Conservation (phyloP, 2,797 vertebrate genomes). For the Hemibagrus guttatus region DNA sequence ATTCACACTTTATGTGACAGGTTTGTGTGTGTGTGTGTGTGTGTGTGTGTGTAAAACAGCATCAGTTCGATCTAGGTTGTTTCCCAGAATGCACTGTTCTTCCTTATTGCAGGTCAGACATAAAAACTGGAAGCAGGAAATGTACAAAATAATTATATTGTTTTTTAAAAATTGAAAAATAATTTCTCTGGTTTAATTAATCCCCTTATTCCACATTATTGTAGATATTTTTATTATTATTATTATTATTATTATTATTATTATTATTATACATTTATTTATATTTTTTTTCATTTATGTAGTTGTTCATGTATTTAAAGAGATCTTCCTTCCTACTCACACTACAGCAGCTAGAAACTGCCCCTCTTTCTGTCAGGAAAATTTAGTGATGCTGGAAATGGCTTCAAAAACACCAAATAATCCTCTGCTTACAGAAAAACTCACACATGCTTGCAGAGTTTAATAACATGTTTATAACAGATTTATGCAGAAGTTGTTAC, state of each 20-base stretch:
- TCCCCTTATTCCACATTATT: neutral
- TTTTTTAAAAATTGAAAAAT: neutral
- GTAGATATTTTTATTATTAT: neutral
- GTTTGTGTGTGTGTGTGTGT: neutral
- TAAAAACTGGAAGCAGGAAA: neutral
- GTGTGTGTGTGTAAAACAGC: neutral
- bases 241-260: no score
- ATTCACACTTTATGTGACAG: constrained; percentile 43
- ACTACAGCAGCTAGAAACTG: neutral
- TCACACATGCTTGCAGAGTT: no score
- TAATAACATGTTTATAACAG: no score
- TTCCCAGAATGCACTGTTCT: neutral
- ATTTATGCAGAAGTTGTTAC: no score
- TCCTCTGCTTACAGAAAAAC: no score
- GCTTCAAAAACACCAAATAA: neutral
- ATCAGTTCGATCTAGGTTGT: neutral
- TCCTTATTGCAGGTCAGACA: neutral
- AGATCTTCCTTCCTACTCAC: neutral
- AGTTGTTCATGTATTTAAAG: neutral
- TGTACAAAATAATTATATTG: neutral
- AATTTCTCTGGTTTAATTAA: neutral
- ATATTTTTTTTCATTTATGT: no score
- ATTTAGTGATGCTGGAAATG: neutral
- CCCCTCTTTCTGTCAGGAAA: no score
- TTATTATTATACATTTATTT: no score